A percentile compares a stretch with the other conserved stretches of the same genome.
phyloP scores from a whole-genome alignment of 2,888 invertebrate genomes.

The Cryptocephalus moraei region DNA sequence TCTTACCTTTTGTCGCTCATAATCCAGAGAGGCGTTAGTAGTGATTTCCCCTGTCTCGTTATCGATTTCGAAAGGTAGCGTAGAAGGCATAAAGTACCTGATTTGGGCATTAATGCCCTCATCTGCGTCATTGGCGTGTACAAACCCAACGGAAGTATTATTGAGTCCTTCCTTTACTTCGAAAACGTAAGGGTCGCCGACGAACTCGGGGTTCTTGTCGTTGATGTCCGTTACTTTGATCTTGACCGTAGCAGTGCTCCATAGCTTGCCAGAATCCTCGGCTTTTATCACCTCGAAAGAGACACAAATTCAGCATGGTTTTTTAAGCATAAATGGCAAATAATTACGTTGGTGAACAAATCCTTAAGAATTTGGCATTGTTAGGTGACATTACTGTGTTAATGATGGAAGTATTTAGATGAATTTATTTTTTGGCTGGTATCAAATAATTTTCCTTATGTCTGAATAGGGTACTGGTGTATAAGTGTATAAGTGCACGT shows the following conservation, averaged over 20 bases:
- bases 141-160: constrained; percentile 42
- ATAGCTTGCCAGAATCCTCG: constrained; percentile 74
- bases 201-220: constrained; percentile 84
- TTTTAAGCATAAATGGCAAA: no score
- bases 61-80: constrained; percentile 72
- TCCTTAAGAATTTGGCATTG: no score
- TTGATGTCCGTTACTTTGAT: constrained; percentile 86
- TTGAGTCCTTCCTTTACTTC: constrained; percentile 59
- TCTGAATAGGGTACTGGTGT: no score
- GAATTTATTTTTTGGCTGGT: no score
- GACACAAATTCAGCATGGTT: no score
- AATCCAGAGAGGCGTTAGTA: constrained; percentile 67
- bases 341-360: no score
- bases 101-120: constrained; percentile 77
- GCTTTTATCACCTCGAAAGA: constrained; percentile 61
- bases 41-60: constrained; percentile 68
- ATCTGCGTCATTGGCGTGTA: constrained; percentile 77
- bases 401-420: no score
- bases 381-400: no score
- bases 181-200: constrained; percentile 70
- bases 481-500: no score
- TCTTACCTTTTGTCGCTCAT: constrained; percentile 65
- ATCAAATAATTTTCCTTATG: no score
- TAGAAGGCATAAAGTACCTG: constrained; percentile 67
- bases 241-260: constrained; percentile 75